Evolutionary conservation across 2,113 vertebrate species (phyloP).

Genomic region (Apodemus sylvaticus): DNA sequence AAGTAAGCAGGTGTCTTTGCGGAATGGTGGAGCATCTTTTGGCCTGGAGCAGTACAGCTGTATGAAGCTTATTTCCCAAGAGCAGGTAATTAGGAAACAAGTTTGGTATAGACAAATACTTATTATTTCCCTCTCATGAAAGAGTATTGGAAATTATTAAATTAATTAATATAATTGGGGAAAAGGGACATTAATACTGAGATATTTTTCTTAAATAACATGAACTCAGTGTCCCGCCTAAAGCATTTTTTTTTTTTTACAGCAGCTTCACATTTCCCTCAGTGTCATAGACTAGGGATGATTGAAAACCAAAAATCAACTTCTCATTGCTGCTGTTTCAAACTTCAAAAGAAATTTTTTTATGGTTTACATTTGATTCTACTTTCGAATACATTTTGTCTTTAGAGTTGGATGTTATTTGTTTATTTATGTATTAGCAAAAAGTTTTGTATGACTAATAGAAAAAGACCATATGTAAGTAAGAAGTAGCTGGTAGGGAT

Average conservation of each 20-base stretch:
- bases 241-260: not conserved
- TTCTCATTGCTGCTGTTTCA: not conserved
- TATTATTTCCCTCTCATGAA: slow-evolving; percentile 2
- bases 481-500: not conserved
- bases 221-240: not conserved
- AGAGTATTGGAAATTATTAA: slow-evolving; percentile 42
- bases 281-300: not conserved
- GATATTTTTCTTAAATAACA: not conserved
- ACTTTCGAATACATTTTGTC: not conserved
- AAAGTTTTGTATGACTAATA: not conserved
- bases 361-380: not conserved
- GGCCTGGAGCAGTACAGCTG: no score
- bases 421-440: not conserved
- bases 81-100: slow-evolving; percentile 32
- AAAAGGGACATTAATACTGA: slow-evolving; percentile 45
- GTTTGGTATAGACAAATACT: slow-evolving; percentile 6
- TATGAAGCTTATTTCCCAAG: not conserved
- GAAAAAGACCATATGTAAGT: not conserved
- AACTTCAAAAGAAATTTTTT: not conserved
- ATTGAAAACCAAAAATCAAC: not conserved
- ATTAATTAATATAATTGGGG: not conserved
- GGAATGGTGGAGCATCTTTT: no score
- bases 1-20: no score
- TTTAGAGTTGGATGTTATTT: not conserved
- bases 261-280: not conserved